Evolutionary conservation across 2,888 invertebrate genomes (phyloP).

Genomic region (Rutpela maculata): DNA sequence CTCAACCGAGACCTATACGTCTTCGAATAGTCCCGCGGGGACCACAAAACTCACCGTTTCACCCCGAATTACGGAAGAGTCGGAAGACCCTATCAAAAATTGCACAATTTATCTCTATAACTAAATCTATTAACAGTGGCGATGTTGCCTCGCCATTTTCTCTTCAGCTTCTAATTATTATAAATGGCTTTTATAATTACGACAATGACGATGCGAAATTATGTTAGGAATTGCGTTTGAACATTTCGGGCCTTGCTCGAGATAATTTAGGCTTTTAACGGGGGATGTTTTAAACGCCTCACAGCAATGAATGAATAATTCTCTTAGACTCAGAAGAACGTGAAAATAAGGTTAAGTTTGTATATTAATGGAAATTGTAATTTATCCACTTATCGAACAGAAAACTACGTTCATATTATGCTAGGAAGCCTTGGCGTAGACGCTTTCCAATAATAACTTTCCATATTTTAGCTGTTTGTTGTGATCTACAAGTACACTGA

Average conservation of each 20-base stretch:
- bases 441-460: no score
- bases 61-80: neutral
- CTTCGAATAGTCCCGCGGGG: neutral
- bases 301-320: neutral
- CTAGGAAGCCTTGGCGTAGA: no score
- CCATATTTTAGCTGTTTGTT: no score
- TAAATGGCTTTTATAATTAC: constrained; percentile 7
- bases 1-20: neutral
- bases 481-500: no score
- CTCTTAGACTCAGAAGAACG: neutral
- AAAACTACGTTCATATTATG: no score
- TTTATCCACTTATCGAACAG: neutral
- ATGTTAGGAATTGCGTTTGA: constrained; percentile 7
- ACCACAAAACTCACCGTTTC: neutral
- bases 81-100: constrained; percentile 9
- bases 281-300: neutral
- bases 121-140: neutral
- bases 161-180: constrained; percentile 2
- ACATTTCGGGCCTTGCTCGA: neutral
- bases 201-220: constrained; percentile 7
- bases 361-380: neutral
- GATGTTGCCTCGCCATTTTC: neutral
- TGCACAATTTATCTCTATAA: constrained; percentile 7
- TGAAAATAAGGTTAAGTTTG: neutral
- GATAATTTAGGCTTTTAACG: neutral